Conservation (phyloP, 2,888 invertebrate genomes). For the Oscheius myriophilus region DNA sequence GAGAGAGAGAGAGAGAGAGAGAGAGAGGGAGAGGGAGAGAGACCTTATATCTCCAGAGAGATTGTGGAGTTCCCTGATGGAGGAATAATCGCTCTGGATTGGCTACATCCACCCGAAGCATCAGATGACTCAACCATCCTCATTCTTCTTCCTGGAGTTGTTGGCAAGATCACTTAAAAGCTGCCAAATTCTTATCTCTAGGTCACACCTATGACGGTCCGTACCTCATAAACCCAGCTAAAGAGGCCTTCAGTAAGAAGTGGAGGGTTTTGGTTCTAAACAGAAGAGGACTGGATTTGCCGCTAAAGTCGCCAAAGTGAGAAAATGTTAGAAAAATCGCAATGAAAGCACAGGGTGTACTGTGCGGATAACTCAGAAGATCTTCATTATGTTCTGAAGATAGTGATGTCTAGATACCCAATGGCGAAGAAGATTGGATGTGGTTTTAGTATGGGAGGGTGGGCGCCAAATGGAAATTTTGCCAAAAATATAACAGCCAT, state of each 20-base stretch:
- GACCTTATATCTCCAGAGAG: too few relatives aligned
- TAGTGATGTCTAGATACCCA: constrained; percentile 77
- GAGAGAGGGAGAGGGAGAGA: too few relatives aligned
- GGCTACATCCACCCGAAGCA: constrained; percentile 73
- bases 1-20: too few relatives aligned
- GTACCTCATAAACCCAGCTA: constrained; percentile 82
- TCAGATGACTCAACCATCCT: constrained; percentile 75
- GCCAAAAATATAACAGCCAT: too few relatives aligned
- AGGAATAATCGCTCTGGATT: constrained; percentile 83
- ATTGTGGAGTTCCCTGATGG: constrained; percentile 77
- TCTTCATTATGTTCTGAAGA: constrained; percentile 79
- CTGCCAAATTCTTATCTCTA: constrained; percentile 17
- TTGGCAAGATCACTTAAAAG: not conserved
- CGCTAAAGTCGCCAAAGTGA: constrained; percentile 35
- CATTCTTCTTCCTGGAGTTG: constrained; percentile 83
- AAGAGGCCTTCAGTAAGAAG: constrained; percentile 78
- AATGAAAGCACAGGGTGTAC: constrained; percentile 75
- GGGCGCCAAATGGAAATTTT: too few relatives aligned
- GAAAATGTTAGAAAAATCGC: too few relatives aligned
- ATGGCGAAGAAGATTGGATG: constrained; percentile 80
- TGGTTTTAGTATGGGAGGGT: constrained; percentile 87
- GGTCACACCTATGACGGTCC: constrained; percentile 70
- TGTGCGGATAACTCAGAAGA: constrained; percentile 86
- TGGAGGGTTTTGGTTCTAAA: constrained; percentile 82
- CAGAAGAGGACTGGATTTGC: constrained; percentile 77